Percentiles rank a stretch among this genome's conserved stretches.
Conservation (phyloP, 2,888 invertebrate species). For the Esperia sulphurella region DNA sequence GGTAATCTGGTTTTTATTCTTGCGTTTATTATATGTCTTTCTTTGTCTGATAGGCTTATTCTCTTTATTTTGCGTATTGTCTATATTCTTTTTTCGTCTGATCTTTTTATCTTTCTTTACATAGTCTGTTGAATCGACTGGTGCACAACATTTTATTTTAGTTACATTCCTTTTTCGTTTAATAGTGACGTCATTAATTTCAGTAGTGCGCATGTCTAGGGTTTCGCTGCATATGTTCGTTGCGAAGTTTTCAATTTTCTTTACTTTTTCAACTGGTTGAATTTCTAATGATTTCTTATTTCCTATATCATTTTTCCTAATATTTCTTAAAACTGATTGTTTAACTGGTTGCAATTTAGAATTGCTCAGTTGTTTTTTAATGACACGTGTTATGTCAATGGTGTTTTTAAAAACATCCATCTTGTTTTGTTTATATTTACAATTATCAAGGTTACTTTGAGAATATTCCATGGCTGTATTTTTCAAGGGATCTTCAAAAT, state of each 20-base stretch:
- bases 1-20: not conserved
- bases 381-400: not conserved
- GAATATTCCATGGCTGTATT: conserved; percentile 19
- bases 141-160: no score
- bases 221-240: no score
- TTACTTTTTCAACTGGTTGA: no score
- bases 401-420: not conserved
- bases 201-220: no score
- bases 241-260: no score
- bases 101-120: not conserved
- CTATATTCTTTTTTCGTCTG: not conserved
- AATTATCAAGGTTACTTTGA: conserved; percentile 30
- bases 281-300: no score
- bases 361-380: not conserved
- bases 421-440: conserved; percentile 1
- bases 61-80: not conserved
- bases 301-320: no score
- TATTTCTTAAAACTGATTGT: no score
- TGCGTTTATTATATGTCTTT: not conserved
- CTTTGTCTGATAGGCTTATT: not conserved
- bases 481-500: conserved; percentile 2
- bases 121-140: no score
- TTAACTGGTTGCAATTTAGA: no score
- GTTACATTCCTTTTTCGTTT: no score
- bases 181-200: no score